Evolutionary conservation across 2,888 invertebrate genomes (phyloP).

Genomic region (Endotricha flammealis): DNA sequence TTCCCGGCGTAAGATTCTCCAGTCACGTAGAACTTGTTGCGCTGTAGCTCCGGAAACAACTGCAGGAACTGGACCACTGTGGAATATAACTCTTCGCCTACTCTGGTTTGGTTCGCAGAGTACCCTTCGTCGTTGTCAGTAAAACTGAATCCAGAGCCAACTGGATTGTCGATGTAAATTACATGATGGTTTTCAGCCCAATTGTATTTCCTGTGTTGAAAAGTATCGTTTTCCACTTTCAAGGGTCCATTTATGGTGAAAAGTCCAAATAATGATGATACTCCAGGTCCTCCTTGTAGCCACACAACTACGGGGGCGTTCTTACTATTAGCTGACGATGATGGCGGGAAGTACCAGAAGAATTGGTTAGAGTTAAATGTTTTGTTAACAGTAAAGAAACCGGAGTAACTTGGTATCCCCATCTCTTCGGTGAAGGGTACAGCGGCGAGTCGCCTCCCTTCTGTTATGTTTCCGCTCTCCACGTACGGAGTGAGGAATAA

Average conservation of each 20-base stretch:
- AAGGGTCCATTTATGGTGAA: conserved; percentile 74
- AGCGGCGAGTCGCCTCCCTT: conserved; percentile 33
- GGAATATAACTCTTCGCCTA: too few relatives aligned
- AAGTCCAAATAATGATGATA: conserved; percentile 44
- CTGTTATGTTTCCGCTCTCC: conserved; percentile 41
- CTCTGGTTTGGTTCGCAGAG: conserved; percentile 60
- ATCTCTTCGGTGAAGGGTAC: conserved; percentile 27
- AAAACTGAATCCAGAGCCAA: conserved; percentile 74
- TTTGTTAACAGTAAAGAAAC: conserved; percentile 82
- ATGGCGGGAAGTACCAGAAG: conserved; percentile 88
- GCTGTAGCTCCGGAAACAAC: conserved; percentile 63
- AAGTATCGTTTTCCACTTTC: not conserved
- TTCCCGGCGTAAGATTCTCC: conserved; percentile 78
- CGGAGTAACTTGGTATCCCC: too few relatives aligned
- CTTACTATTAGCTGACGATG: conserved; percentile 36
- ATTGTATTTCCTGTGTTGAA: not conserved
- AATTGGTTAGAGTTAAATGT: conserved; percentile 82
- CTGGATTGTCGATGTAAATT: conserved; percentile 78
- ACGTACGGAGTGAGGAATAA: conserved; percentile 57
- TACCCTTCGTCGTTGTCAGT: conserved; percentile 57
- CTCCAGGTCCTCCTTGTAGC: conserved; percentile 42
- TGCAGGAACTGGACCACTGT: conserved; percentile 69
- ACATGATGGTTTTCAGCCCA: conserved; percentile 71
- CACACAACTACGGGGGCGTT: too few relatives aligned
- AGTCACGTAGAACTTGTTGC: conserved; percentile 71